Conservation (phyloP, 2,113 vertebrate genomes). For the Nyctibius bracteatus region DNA sequence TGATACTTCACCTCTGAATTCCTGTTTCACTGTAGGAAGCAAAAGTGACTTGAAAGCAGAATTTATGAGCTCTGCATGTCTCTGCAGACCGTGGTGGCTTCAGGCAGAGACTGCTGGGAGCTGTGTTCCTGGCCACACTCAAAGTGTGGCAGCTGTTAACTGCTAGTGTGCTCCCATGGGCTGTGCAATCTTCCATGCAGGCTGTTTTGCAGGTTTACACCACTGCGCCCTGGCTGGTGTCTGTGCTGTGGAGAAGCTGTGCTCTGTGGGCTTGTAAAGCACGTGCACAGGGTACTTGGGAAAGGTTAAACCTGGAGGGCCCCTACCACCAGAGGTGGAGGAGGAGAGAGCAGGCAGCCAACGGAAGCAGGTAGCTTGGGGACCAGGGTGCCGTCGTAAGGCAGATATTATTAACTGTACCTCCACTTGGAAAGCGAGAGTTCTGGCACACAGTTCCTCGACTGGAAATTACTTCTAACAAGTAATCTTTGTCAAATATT, state of each 20-base stretch:
- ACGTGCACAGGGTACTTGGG: rapidly evolving
- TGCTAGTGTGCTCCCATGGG: neutral
- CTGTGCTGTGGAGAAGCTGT: neutral
- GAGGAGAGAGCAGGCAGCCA: neutral
- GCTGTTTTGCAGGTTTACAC: neutral
- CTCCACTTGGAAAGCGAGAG: neutral
- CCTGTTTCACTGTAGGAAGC: neutral
- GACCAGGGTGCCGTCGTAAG: neutral
- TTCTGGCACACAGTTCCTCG: neutral
- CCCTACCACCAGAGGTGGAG: neutral
- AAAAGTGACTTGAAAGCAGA: neutral
- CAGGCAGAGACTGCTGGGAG: neutral
- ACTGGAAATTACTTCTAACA: neutral
- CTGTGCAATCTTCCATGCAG: neutral
- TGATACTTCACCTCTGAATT: neutral
- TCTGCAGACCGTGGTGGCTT: neutral
- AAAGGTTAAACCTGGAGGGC: neutral
- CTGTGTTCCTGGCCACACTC: neutral
- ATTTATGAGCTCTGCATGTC: neutral
- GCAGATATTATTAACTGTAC: neutral
- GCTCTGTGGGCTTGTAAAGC: neutral
- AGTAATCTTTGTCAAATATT: slow-evolving; percentile 43
- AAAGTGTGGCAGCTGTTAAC: neutral
- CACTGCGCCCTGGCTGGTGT: neutral
- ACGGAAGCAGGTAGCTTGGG: neutral